These are phyloP conservation scores for Pheosia tremula DNA, from an alignment of 2,888 invertebrate species.

Conservation along the genomic window DNA sequence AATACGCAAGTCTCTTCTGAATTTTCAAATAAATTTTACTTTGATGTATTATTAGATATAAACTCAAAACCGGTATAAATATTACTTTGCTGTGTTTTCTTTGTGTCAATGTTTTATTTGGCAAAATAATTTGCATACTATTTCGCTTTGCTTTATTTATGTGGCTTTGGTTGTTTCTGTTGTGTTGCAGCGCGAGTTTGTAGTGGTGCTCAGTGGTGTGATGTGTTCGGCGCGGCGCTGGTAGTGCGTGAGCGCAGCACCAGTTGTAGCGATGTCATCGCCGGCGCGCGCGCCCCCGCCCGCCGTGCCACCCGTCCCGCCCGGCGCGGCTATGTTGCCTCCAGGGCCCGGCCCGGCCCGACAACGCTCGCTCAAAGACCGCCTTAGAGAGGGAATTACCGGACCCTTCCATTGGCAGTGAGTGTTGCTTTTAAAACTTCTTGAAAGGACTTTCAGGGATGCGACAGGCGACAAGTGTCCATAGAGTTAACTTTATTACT, in stretches of 20 bases:
- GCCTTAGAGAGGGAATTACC: slow-evolving; percentile 91
- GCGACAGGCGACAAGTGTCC: neutral
- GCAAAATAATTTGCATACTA: slow-evolving; percentile 46
- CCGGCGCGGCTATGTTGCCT: slow-evolving; percentile 76
- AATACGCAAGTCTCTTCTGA: too few relatives aligned
- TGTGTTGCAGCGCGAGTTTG: slow-evolving; percentile 78
- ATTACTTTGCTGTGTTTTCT: slow-evolving; percentile 33
- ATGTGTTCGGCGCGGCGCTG: slow-evolving; percentile 59
- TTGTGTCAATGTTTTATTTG: slow-evolving; percentile 37
- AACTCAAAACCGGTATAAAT: neutral
- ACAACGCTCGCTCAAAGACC: slow-evolving; percentile 91
- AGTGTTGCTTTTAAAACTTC: slow-evolving; percentile 71
- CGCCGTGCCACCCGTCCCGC: slow-evolving; percentile 52
- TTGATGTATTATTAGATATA: too few relatives aligned
- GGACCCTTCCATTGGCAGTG: slow-evolving; percentile 93
- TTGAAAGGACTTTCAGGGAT: slow-evolving; percentile 5
- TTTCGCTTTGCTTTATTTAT: slow-evolving; percentile 75
- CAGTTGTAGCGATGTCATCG: slow-evolving; percentile 61
- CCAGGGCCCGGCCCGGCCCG: slow-evolving; percentile 86
- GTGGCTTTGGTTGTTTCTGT: slow-evolving; percentile 76
- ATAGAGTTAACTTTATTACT: neutral
- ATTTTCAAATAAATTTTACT: too few relatives aligned
- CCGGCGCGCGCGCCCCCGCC: slow-evolving; percentile 70
- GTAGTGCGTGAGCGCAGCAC: slow-evolving; percentile 52
- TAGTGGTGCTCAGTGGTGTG: slow-evolving; percentile 71